Evolutionary conservation across 2,113 vertebrate genomes (phyloP), one percentile per base, ranked within the genome.

Genomic region (Odontophorus gujanensis): DNA sequence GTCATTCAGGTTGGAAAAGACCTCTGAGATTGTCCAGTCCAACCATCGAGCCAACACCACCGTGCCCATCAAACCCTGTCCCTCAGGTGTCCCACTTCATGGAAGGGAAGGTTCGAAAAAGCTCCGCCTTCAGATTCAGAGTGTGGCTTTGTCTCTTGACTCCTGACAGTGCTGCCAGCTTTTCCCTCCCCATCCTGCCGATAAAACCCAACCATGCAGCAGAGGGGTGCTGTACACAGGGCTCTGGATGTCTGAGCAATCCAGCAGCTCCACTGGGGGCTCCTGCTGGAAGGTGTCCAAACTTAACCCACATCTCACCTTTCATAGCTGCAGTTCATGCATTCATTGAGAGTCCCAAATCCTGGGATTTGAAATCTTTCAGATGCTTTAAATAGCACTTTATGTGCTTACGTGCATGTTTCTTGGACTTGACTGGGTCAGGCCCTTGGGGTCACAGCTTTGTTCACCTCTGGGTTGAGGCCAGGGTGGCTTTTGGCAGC

Each of bases 101-200:
- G 71, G 63, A 92, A 87, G 71, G 63, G 13, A 87, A 59, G 43
- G 24, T 38, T 95, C 45, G 45, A 68, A 83, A 38, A 38, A 8
- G 1, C 7, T 8, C 48, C 50, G 40, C 8, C 5, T 58, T 72
- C 30, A 73, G 18, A 26, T 74, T 84, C 68, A 73, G 34, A 82
- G 12, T 22, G n/a, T 12, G 69, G 14, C 53, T 86, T 74, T 0
- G 0, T 4, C 65, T 81, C 43, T 81, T 1, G 1, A 34, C 77
- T 18, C 15, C 30, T 19, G 71, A 36, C 28, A 48, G 14, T 3
- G 12, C 21, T 79, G n/a, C 12, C 80, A n/a, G 51, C 55, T 81
- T 61, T 53, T 26, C 9, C 9, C 17, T 34, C 43, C 36, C 21
- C 0, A 1, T 63, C 42, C n/a, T 32, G 25, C 74, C 25, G 11